These are phyloP conservation scores for Tragelaphus scriptus DNA, from an alignment of 2,113 vertebrate genomes.

Conservation along the genomic window DNA sequence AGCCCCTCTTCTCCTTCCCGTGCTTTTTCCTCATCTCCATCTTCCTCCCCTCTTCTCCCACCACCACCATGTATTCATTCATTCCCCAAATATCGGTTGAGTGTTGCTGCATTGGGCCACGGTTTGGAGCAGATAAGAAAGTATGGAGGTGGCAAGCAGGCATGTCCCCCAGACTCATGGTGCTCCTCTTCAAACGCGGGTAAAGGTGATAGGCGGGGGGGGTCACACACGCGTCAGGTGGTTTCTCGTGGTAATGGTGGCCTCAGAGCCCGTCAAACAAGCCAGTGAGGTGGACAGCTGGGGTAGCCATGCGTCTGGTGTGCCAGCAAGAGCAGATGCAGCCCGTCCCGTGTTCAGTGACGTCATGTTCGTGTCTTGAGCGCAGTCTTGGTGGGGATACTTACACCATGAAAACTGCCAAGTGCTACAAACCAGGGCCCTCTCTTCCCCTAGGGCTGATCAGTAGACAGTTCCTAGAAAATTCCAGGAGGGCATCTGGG, in stretches of 20 bases:
- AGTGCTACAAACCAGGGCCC: not conserved
- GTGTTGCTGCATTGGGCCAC: not conserved
- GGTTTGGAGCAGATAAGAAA: not conserved
- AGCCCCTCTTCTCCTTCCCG: not conserved
- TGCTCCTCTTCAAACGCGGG: not conserved
- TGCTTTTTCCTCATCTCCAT: too few species aligned
- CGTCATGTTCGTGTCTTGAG: not conserved
- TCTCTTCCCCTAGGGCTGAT: not conserved
- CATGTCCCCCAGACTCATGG: accelerated
- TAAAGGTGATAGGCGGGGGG: accelerated
- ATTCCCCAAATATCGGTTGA: not conserved
- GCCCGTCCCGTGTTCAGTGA: not conserved
- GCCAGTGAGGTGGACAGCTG: not conserved
- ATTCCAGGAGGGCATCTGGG: not conserved
- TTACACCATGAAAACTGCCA: not conserved
- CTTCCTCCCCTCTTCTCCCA: not conserved
- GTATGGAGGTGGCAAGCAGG: not conserved
- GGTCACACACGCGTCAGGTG: not conserved
- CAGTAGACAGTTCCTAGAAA: not conserved
- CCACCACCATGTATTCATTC: not conserved
- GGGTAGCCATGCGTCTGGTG: not conserved
- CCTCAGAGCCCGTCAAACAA: not conserved
- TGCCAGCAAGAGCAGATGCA: not conserved
- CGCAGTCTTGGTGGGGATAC: not conserved
- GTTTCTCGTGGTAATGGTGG: not conserved